Conservation (phyloP, 2,113 vertebrate species). For the Syrrhaptes paradoxus region DNA sequence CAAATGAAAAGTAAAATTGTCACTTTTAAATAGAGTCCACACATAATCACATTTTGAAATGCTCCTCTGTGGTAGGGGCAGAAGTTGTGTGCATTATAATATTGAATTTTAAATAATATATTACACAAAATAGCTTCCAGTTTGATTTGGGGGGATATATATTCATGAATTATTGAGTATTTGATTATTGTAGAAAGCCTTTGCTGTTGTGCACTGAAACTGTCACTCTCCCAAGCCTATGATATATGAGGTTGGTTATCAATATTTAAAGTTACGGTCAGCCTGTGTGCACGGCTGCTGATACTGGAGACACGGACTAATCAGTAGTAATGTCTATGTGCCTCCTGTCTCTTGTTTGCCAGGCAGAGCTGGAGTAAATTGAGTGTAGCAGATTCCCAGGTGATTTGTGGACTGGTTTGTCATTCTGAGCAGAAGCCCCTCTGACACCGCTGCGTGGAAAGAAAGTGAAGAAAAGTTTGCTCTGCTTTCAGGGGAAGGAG, state of each 20-base stretch:
- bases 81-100: slow-evolving; percentile 79
- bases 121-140: slow-evolving; percentile 81
- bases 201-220: slow-evolving; percentile 73
- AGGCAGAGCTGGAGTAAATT: slow-evolving; percentile 5
- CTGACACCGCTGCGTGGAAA: slow-evolving; percentile 32
- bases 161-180: slow-evolving; percentile 85
- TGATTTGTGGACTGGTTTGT: slow-evolving; percentile 50
- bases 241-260: slow-evolving; percentile 78
- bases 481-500: neutral
- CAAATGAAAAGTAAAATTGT: slow-evolving; percentile 84
- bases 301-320: slow-evolving; percentile 57
- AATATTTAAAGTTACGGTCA: slow-evolving; percentile 81
- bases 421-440: slow-evolving; percentile 41
- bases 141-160: slow-evolving; percentile 80
- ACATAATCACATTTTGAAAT: slow-evolving; percentile 78
- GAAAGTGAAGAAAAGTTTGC: slow-evolving; percentile 5
- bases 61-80: slow-evolving; percentile 66
- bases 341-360: slow-evolving; percentile 21
- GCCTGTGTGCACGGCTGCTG: slow-evolving; percentile 37
- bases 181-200: slow-evolving; percentile 81
- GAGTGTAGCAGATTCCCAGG: slow-evolving; percentile 29
- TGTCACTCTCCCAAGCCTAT: slow-evolving; percentile 70
- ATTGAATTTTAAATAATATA: slow-evolving; percentile 87
- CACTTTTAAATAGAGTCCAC: slow-evolving; percentile 78
- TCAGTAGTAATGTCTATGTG: slow-evolving; percentile 53